Evolutionary conservation across 2,113 vertebrate genomes (phyloP).

Genomic region (human): GRCh38 chrY:2367501-2368000

Average conservation of each 20-base stretch:
- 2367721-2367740: background rate
- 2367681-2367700: background rate
- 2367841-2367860: background rate
- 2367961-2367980: no score
- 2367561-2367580: no score
- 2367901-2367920: no score
- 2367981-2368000: no score
- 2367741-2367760: background rate
- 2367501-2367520: background rate
- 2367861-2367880: background rate
- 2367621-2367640: background rate
- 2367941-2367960: background rate
- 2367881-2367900: background rate
- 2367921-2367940: background rate
- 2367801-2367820: background rate
- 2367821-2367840: background rate
- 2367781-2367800: accelerated
- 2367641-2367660: background rate
- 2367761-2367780: background rate
- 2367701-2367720: background rate
- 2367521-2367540: background rate
- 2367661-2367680: accelerated
- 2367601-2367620: background rate
- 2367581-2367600: background rate
- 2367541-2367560: background rate